Percentiles rank a stretch among this genome's conserved stretches.
Conservation (phyloP, 1,140 invertebrate species). For the Uloborus diversus region DNA sequence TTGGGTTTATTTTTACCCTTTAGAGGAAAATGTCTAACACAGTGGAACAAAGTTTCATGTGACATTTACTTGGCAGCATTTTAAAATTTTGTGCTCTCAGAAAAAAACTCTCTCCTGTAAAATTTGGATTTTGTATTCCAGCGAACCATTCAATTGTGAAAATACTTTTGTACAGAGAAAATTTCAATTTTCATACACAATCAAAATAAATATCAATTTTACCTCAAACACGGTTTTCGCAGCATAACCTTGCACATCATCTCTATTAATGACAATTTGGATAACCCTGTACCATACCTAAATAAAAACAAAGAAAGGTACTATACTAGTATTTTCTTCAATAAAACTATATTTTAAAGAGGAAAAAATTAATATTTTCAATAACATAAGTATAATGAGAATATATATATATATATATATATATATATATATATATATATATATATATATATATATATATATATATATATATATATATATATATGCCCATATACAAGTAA, state of each 20-base stretch:
- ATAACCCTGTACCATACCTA: slow-evolving; percentile 99
- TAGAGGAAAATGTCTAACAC: too few relatives aligned
- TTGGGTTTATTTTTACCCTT: too few relatives aligned
- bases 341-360: background rate
- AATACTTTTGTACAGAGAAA: background rate
- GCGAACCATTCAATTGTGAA: too few relatives aligned
- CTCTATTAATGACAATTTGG: slow-evolving; percentile 99
- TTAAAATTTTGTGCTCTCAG: background rate
- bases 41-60: too few relatives aligned
- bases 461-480: too few relatives aligned
- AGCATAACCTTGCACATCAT: slow-evolving; percentile 99
- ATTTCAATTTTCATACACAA: background rate
- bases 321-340: background rate
- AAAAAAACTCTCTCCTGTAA: too few relatives aligned
- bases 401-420: too few relatives aligned
- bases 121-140: background rate
- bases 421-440: too few relatives aligned
- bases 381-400: background rate
- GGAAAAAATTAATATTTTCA: background rate
- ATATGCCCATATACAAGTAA: too few relatives aligned
- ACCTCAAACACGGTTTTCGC: slow-evolving; percentile 99
- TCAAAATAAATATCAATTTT: slow-evolving; percentile 29
- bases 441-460: too few relatives aligned
- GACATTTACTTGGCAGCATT: background rate
- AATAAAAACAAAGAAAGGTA: background rate